Base-by-base conservation (phyloP, 2,797 vertebrate genomes). In the Cryptoblepharus egeriae region DNA sequence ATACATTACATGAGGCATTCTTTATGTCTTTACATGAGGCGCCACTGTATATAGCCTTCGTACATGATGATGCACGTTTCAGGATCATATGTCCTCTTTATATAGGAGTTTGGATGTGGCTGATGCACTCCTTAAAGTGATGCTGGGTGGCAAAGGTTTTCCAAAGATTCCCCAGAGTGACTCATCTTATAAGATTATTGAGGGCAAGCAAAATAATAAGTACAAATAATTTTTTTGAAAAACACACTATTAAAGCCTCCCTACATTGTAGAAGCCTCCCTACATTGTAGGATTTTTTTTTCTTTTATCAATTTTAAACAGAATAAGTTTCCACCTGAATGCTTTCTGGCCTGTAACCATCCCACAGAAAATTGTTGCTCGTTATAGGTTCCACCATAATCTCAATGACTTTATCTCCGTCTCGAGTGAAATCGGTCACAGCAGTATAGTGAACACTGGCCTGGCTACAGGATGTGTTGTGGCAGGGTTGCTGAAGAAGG, bases 281-380 rank as follows among this genome's bases (percentile, higher is more conserved):
- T 12, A 30, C 80, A 78, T 32, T 75, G 26, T 63, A 32, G 22
- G 1, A 64, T 32, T 15, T 42, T 60, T 4, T 58, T 32, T 74
- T 87, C 57, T 75, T 75, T 88, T 68, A 88, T 6, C 85, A 70
- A 81, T 45, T 11, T 37, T 32, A 69, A 90, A 85, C 13, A 71
- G 0, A 22, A 86, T 82, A 55, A 72, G 75, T 88, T 67, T 75
- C 42, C 85, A 98, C 98, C 97, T 97, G 95, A 30, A 93, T 90
- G 10, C 95, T 93, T 82, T 96, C 95, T 76, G 97, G 96, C 5
- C 90, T 80, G 77, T 98, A 98, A 85, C 94, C 95, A 35, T 95
- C 97, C 98, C 98, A 98, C 42, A 98, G 93, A 78, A 97, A 97
- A 77, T 95, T 95, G 5, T 94, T 89, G 60, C 94, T 96, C 86